phyloP scores from a whole-genome alignment of 2,888 invertebrate genomes.

The Bombylius discolor region DNA sequence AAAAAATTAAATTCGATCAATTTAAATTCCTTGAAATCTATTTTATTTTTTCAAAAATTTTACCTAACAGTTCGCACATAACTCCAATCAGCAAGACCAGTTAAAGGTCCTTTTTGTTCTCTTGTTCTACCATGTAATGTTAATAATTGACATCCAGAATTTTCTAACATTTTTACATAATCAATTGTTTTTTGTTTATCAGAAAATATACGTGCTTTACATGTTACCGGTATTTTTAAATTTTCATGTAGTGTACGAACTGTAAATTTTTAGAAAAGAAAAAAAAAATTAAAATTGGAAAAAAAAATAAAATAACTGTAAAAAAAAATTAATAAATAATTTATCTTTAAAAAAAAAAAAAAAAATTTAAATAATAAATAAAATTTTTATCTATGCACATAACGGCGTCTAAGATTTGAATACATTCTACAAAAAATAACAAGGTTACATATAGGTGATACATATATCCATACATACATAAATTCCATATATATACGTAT shows the following conservation, averaged over 20 bases:
- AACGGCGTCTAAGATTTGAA: too few species aligned
- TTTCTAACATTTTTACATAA: constrained; percentile 90
- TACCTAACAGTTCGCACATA: constrained; percentile 85
- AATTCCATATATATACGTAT: too few species aligned
- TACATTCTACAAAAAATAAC: too few species aligned
- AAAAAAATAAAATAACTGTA: too few species aligned
- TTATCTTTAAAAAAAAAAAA: not conserved
- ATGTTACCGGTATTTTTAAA: constrained; percentile 81
- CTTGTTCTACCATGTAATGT: constrained; percentile 93
- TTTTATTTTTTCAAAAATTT: too few species aligned
- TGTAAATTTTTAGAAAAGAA: constrained; percentile 34
- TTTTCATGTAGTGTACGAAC: constrained; percentile 56
- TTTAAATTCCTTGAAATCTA: not conserved
- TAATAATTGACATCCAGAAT: constrained; percentile 80
- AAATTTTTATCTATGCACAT: too few species aligned
- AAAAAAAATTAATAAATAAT: not conserved
- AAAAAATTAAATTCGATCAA: not conserved
- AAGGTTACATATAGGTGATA: too few species aligned
- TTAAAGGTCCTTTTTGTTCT: constrained; percentile 91
- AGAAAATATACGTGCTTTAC: constrained; percentile 87
- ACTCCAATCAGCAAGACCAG: constrained; percentile 89
- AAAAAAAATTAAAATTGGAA: not conserved
- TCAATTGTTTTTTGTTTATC: constrained; percentile 71
- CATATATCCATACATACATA: too few species aligned
- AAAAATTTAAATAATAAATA: too few species aligned